A percentile compares a stretch with the other conserved stretches of the same genome.
Conservation (phyloP, 1,140 invertebrate species). For the Caenorhabditis latens region DNA sequence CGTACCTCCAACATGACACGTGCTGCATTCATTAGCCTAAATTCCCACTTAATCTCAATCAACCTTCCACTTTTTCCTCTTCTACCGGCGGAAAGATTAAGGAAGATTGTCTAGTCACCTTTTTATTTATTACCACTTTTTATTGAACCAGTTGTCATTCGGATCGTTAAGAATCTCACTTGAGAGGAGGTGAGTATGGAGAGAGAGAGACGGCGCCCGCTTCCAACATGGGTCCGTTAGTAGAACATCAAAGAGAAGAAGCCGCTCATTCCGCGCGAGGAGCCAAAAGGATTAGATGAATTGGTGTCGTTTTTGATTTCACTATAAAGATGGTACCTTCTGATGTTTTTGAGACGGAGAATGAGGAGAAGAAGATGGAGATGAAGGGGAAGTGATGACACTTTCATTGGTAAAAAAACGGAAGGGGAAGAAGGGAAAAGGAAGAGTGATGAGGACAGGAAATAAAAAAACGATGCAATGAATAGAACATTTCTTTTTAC, state of each 20-base stretch:
- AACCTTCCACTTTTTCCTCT: not conserved
- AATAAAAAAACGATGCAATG: not conserved
- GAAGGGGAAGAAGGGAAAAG: not conserved
- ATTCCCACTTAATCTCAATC: conserved; percentile 9
- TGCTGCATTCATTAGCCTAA: not conserved
- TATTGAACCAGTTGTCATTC: conserved; percentile 52
- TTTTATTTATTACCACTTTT: conserved; percentile 50
- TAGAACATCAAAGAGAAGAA: conserved; percentile 36
- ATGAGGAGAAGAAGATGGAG: not conserved
- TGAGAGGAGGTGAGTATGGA: not conserved
- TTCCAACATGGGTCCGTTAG: not conserved
- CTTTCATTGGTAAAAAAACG: conserved; percentile 8
- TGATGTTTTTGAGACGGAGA: conserved; percentile 32
- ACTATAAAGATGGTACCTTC: conserved; percentile 43
- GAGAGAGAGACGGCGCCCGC: conserved; percentile 9
- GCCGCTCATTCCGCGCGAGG: conserved; percentile 31
- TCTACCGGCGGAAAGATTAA: conserved; percentile 38
- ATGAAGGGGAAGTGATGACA: conserved; percentile 26
- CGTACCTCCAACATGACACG: not conserved
- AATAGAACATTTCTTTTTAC: not conserved
- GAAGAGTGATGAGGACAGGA: conserved; percentile 34
- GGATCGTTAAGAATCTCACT: not conserved
- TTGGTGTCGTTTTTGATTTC: conserved; percentile 49
- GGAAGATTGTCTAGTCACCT: conserved; percentile 17
- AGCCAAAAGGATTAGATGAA: conserved; percentile 48